Conservation (phyloP, 1,140 invertebrate genomes). For the Zaprionus camerounensis region DNA sequence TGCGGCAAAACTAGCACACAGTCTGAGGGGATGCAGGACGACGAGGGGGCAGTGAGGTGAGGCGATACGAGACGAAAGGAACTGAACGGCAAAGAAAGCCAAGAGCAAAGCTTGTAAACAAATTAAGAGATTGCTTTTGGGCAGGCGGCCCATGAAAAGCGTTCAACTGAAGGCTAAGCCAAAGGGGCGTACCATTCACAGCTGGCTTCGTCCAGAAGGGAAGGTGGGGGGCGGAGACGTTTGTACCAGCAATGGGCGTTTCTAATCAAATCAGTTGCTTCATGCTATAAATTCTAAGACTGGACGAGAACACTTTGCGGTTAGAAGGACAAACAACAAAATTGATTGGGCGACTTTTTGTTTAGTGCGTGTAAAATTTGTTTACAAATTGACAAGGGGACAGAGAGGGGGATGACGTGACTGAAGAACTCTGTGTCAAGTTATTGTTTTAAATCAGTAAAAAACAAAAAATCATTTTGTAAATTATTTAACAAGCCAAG, state of each 20-base stretch:
- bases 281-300: slow-evolving; percentile 69
- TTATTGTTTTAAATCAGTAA: slow-evolving; percentile 14
- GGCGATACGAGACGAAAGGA: slow-evolving; percentile 33
- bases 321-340: slow-evolving; percentile 55
- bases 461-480: background rate
- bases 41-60: background rate
- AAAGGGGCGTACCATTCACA: slow-evolving; percentile 55
- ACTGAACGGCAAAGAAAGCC: slow-evolving; percentile 61
- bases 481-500: background rate
- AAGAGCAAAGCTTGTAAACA: slow-evolving; percentile 79
- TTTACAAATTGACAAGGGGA: slow-evolving; percentile 52
- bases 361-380: slow-evolving; percentile 54
- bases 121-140: slow-evolving; percentile 81
- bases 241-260: slow-evolving; percentile 68
- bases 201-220: background rate
- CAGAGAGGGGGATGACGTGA: slow-evolving; percentile 13
- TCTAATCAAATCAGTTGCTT: slow-evolving; percentile 80
- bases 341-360: slow-evolving; percentile 56
- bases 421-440: background rate
- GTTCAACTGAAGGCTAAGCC: slow-evolving; percentile 70
- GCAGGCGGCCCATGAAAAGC: slow-evolving; percentile 71
- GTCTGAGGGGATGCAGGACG: background rate
- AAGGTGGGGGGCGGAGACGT: background rate
- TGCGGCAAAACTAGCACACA: slow-evolving; percentile 63
- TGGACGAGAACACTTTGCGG: slow-evolving; percentile 62